Percentiles rank a stretch among this genome's conserved stretches.
Evolutionary conservation across 2,113 vertebrate genomes (phyloP).

Genomic region (Platysteira castanea): DNA sequence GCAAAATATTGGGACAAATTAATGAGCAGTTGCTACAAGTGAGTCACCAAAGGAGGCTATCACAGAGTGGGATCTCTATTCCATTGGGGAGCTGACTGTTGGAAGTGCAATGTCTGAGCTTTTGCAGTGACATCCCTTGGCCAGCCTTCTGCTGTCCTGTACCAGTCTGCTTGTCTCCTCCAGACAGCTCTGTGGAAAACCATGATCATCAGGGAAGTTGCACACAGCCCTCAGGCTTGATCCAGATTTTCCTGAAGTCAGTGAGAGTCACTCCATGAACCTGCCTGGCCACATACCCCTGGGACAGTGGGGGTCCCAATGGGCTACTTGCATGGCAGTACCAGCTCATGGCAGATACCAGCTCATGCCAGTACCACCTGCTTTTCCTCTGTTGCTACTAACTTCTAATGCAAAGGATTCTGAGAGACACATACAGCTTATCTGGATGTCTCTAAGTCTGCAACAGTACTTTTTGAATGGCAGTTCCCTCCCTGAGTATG

Average conservation of each 20-base stretch:
- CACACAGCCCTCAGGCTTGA: neutral
- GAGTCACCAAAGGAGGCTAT: neutral
- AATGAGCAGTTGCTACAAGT: neutral
- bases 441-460: neutral
- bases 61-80: neutral
- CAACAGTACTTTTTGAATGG: neutral
- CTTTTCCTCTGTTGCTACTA: neutral
- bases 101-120: neutral
- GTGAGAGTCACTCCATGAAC: neutral
- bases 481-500: neutral
- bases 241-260: neutral
- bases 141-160: rapidly evolving
- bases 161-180: neutral
- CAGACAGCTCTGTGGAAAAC: neutral
- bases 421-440: neutral
- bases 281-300: neutral
- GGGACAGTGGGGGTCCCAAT: neutral
- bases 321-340: neutral
- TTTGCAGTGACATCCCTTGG: neutral
- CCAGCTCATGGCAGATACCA: neutral
- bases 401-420: neutral
- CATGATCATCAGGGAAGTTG: neutral
- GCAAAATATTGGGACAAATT: neutral
- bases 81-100: neutral
- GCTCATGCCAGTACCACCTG: neutral